These are phyloP conservation scores for Chelonus insularis DNA, from an alignment of 1,140 invertebrate species.

Conservation along the genomic window DNA sequence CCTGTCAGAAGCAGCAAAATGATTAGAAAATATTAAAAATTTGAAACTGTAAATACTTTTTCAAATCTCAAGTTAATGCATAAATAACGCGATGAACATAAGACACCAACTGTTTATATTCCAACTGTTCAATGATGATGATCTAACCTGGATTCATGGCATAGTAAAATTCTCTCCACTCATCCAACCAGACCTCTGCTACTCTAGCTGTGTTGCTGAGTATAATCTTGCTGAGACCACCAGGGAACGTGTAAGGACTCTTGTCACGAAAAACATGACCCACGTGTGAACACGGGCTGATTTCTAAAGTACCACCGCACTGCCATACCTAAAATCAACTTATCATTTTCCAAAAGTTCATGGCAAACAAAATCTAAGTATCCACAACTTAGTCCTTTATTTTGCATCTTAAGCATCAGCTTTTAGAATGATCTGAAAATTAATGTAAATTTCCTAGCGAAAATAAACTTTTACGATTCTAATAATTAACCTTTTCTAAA, in stretches of 20 bases:
- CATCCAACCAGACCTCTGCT: slow-evolving; percentile 98
- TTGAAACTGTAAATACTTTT: neutral
- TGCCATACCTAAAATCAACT: slow-evolving; percentile 87
- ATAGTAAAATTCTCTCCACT: slow-evolving; percentile 98
- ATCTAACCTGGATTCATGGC: slow-evolving; percentile 95
- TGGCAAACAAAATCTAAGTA: too few species aligned
- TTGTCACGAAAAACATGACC: slow-evolving; percentile 99
- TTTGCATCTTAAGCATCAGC: too few species aligned
- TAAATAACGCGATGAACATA: neutral
- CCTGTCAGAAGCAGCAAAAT: slow-evolving; percentile 15
- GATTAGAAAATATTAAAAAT: neutral
- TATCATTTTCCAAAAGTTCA: too few species aligned
- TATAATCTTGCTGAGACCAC: slow-evolving; percentile 95
- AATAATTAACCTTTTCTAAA: too few species aligned
- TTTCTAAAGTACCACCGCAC: slow-evolving; percentile 94
- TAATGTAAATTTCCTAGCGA: too few species aligned
- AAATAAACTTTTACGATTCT: too few species aligned
- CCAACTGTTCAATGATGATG: slow-evolving; percentile 16
- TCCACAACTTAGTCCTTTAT: too few species aligned
- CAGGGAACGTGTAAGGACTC: slow-evolving; percentile 98
- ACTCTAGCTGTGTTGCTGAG: slow-evolving; percentile 95
- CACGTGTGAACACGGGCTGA: slow-evolving; percentile 94
- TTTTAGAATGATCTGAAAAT: too few species aligned
- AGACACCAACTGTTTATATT: neutral
- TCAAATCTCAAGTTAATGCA: neutral